Conservation (phyloP, 2,113 vertebrate genomes). For the Melanocharis versteri region DNA sequence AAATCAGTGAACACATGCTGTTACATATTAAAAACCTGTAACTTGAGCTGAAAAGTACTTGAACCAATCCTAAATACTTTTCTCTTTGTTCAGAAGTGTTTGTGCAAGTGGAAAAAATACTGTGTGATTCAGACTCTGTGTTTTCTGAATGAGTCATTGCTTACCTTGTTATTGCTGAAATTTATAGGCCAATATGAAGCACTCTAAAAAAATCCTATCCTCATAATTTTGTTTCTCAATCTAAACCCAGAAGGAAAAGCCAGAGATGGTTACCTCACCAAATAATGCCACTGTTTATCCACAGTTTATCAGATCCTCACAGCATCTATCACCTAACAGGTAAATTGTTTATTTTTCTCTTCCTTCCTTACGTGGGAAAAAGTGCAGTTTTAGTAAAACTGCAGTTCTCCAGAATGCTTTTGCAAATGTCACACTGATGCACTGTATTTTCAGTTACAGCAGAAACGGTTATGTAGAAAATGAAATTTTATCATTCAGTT, state of each 20-base stretch:
- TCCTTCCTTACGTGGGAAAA: not conserved
- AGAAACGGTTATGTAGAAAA: not conserved
- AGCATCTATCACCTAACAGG: conserved; percentile 33
- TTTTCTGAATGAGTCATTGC: not conserved
- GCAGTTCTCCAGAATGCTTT: not conserved
- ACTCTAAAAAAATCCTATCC: not conserved
- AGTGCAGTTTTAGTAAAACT: not conserved
- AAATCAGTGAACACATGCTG: not conserved
- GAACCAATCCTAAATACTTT: not conserved
- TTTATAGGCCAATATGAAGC: not conserved
- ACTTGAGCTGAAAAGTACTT: conserved; percentile 27
- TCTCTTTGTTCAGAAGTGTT: not conserved
- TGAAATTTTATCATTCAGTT: not conserved
- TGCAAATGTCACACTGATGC: not conserved
- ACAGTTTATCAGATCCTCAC: not conserved
- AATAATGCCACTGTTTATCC: not conserved
- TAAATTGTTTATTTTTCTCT: conserved; percentile 35
- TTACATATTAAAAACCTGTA: conserved; percentile 26
- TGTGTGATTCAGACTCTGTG: not conserved
- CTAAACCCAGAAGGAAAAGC: conserved; percentile 43
- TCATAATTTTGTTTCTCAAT: conserved; percentile 10
- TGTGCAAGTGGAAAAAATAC: not conserved
- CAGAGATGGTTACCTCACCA: not conserved
- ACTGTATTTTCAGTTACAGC: not conserved
- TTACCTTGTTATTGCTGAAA: not conserved